Evolutionary conservation across 2,113 vertebrate species (phyloP).

Genomic region (Syngnathus floridae): DNA sequence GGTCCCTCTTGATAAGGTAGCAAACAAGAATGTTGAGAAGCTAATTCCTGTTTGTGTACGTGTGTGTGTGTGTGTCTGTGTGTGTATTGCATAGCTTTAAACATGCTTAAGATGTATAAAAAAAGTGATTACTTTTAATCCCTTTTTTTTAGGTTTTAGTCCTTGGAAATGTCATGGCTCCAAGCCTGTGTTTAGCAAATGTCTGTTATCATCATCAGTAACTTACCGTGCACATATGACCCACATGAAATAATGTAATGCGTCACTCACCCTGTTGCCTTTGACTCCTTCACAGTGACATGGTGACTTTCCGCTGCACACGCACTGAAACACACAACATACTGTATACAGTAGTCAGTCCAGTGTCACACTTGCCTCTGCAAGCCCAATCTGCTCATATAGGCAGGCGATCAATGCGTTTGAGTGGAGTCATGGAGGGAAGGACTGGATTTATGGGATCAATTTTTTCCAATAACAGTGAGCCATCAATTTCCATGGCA

Average conservation of each 20-base stretch:
- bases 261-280: slow-evolving; percentile 52
- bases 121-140: background rate
- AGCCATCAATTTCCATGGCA: background rate
- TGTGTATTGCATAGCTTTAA: background rate
- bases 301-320: slow-evolving; percentile 41
- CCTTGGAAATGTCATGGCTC: no score
- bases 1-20: background rate
- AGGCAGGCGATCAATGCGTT: background rate
- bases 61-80: background rate
- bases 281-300: slow-evolving; percentile 56
- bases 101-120: background rate
- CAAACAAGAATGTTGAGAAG: background rate
- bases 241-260: background rate
- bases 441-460: slow-evolving; percentile 7
- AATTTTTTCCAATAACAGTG: slow-evolving; percentile 14
- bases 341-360: no score
- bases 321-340: slow-evolving; percentile 44
- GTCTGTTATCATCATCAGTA: no score
- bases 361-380: background rate
- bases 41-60: background rate
- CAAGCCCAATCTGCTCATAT: background rate
- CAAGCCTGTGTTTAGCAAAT: no score
- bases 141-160: no score
- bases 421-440: background rate
- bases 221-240: background rate